Percentiles rank a stretch among this genome's conserved stretches.
phyloP scores from a whole-genome alignment of 2,797 vertebrate genomes.

The Hoplostethus atlanticus region DNA sequence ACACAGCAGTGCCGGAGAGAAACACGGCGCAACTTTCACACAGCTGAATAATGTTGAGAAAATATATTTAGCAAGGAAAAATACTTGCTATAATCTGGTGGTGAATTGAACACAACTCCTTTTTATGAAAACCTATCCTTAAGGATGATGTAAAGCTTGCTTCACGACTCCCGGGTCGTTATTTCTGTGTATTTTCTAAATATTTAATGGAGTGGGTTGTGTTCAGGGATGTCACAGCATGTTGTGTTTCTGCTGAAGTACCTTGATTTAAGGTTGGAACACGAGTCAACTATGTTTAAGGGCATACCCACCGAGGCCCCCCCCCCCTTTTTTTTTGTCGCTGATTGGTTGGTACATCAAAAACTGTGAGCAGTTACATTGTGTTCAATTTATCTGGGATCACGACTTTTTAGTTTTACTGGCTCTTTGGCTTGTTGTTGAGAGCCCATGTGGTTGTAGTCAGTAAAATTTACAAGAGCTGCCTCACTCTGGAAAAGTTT shows the following conservation, averaged over 20 bases:
- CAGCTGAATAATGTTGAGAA: constrained; percentile 55
- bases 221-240: constrained; percentile 55
- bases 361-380: constrained; percentile 49
- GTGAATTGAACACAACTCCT: constrained; percentile 19
- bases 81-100: constrained; percentile 34
- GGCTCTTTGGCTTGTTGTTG: constrained; percentile 57
- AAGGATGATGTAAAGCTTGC: constrained; percentile 30
- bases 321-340: constrained; percentile 28
- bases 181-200: constrained; percentile 28
- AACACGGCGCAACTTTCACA: constrained; percentile 62
- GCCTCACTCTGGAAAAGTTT: constrained; percentile 60
- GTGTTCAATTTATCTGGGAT: constrained; percentile 66
- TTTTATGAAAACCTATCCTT: constrained; percentile 24
- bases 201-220: constrained; percentile 29
- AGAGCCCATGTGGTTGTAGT: constrained; percentile 77
- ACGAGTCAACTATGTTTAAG: constrained; percentile 59
- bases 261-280: constrained; percentile 54
- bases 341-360: constrained; percentile 64
- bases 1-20: constrained; percentile 52
- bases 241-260: constrained; percentile 53
- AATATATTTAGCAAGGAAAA: constrained; percentile 50
- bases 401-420: constrained; percentile 67
- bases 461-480: constrained; percentile 64
- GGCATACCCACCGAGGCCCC: constrained; percentile 37
- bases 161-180: constrained; percentile 2